phyloP scores from a whole-genome alignment of 2,888 invertebrate species.

The Rutpela maculata region DNA sequence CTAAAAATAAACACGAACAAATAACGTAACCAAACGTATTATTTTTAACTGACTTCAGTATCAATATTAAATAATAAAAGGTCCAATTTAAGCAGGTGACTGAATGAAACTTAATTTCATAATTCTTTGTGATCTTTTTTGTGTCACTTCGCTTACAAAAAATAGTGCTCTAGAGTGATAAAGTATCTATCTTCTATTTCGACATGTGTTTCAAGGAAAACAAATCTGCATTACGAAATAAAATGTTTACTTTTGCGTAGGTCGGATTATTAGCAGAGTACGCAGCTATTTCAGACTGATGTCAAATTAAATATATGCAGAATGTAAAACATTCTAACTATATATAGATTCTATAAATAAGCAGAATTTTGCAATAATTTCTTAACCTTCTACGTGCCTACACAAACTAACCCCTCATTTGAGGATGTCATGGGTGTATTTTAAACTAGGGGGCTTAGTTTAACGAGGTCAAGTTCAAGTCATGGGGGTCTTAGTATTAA shows the following conservation, averaged over 20 bases:
- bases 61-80: too few relatives aligned
- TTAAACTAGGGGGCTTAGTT: conserved; percentile 34
- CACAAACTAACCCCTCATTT: conserved; percentile 20
- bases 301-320: conserved; percentile 26
- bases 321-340: conserved; percentile 42
- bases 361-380: conserved; percentile 42
- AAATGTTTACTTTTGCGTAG: conserved; percentile 5
- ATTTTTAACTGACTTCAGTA: too few relatives aligned
- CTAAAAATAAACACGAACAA: too few relatives aligned
- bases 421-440: conserved; percentile 29
- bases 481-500: conserved; percentile 13
- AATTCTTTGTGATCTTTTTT: not conserved
- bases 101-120: too few relatives aligned
- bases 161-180: too few relatives aligned
- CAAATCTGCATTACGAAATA: conserved; percentile 4
- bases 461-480: conserved; percentile 42
- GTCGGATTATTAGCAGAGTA: conserved; percentile 13
- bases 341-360: conserved; percentile 46
- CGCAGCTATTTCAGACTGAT: conserved; percentile 33
- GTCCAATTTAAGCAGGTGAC: too few relatives aligned
- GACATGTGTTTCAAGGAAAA: too few relatives aligned
- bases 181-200: too few relatives aligned
- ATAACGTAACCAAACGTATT: too few relatives aligned
- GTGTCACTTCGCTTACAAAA: too few relatives aligned
- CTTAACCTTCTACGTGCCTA: conserved; percentile 18